Conservation (phyloP, 2,888 invertebrate genomes). For the Xanthia icteritia region DNA sequence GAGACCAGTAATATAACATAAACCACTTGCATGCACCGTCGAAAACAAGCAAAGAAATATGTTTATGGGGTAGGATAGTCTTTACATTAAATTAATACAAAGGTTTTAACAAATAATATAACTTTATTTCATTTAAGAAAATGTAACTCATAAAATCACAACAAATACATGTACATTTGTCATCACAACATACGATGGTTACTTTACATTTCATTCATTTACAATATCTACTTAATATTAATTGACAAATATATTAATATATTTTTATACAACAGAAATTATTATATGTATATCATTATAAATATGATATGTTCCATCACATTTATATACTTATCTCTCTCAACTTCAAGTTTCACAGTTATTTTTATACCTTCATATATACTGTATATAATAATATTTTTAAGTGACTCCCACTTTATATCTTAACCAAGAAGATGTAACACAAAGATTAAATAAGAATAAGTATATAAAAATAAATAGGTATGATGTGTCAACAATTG, state of each 20-base stretch:
- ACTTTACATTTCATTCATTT: slow-evolving; percentile 65
- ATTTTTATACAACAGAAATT: slow-evolving; percentile 64
- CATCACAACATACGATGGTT: slow-evolving; percentile 73
- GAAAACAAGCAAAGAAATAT: slow-evolving; percentile 1
- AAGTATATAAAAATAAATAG: slow-evolving; percentile 38
- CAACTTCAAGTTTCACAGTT: slow-evolving; percentile 56
- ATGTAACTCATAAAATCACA: slow-evolving; percentile 82
- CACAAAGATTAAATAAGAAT: slow-evolving; percentile 41
- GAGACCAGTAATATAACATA: not conserved
- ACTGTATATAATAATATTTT: slow-evolving; percentile 13
- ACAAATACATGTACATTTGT: slow-evolving; percentile 75
- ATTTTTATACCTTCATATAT: slow-evolving; percentile 39
- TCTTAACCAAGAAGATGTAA: slow-evolving; percentile 43
- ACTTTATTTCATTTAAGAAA: slow-evolving; percentile 79
- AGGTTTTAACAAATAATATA: slow-evolving; percentile 83
- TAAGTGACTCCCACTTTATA: slow-evolving; percentile 19
- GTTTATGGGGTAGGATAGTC: not conserved
- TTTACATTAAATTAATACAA: slow-evolving; percentile 41
- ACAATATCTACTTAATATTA: slow-evolving; percentile 64
- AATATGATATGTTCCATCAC: slow-evolving; percentile 83
- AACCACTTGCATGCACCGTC: not conserved
- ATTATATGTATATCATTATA: slow-evolving; percentile 68
- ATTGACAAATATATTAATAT: slow-evolving; percentile 66
- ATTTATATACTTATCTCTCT: slow-evolving; percentile 71
- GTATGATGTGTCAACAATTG: slow-evolving; percentile 23